Conservation (phyloP, 2,888 invertebrate species). For the Protodeltote pygarga region DNA sequence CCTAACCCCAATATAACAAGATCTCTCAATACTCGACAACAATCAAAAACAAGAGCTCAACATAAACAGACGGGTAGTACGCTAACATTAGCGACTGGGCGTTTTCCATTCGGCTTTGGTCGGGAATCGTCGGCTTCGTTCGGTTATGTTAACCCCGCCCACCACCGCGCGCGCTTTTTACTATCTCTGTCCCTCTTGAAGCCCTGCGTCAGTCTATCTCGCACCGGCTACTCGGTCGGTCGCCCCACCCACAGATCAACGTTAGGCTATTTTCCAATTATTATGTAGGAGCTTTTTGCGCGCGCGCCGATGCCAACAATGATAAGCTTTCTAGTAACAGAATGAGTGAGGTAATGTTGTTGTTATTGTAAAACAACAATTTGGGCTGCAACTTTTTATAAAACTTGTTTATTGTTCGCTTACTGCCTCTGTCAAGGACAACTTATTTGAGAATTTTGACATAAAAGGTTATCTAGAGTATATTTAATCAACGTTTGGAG, state of each 20-base stretch:
- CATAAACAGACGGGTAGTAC: conserved; percentile 54
- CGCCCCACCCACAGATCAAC: conserved; percentile 74
- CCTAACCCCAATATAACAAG: conserved; percentile 49
- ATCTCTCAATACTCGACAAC: conserved; percentile 38
- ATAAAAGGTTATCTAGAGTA: too few species aligned
- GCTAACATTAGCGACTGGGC: conserved; percentile 73
- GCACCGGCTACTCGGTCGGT: conserved; percentile 50
- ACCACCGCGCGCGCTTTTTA: conserved; percentile 58
- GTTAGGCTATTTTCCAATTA: conserved; percentile 83
- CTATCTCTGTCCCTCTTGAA: conserved; percentile 60
- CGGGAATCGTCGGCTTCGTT: conserved; percentile 71
- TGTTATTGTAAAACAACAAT: conserved; percentile 55
- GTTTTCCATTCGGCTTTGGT: conserved; percentile 70
- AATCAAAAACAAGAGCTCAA: conserved; percentile 60
- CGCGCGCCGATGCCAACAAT: conserved; percentile 67
- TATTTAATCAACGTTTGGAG: too few species aligned
- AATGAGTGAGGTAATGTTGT: conserved; percentile 62
- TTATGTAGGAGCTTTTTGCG: conserved; percentile 81
- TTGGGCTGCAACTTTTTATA: conserved; percentile 20
- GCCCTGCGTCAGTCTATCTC: conserved; percentile 61
- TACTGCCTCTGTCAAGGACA: not conserved
- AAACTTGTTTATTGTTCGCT: conserved; percentile 10
- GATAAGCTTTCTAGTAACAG: conserved; percentile 78
- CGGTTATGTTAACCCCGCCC: conserved; percentile 72
- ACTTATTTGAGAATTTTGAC: not conserved